Evolutionary conservation across 1,140 invertebrate species (phyloP).

Genomic region (Bombus confusus): DNA sequence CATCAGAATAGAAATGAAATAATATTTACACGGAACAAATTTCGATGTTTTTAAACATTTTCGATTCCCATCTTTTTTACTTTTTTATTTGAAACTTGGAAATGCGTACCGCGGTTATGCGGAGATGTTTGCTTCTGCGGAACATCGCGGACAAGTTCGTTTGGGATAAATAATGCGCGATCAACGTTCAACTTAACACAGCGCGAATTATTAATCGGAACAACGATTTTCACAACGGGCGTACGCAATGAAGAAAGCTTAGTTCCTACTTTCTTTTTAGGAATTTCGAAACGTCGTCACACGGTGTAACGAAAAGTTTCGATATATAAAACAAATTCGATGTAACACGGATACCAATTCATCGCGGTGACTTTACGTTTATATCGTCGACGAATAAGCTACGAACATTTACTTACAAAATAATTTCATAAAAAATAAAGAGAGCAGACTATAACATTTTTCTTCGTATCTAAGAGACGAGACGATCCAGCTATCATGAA

Average conservation of each 20-base stretch:
- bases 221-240: not conserved
- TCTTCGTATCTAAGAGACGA: too few relatives aligned
- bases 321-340: not conserved
- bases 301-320: too few relatives aligned
- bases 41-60: not conserved
- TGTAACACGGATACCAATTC: too few relatives aligned
- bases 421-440: too few relatives aligned
- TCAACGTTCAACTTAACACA: not conserved
- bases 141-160: not conserved
- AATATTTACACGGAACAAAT: not conserved
- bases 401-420: not conserved
- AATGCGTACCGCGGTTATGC: too few relatives aligned
- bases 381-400: not conserved
- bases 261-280: not conserved
- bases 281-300: not conserved
- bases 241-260: not conserved
- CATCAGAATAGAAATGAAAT: not conserved
- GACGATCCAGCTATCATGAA: too few relatives aligned
- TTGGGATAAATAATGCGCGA: not conserved
- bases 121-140: not conserved
- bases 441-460: too few relatives aligned
- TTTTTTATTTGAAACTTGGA: not conserved
- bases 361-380: not conserved
- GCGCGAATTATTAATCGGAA: not conserved
- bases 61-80: not conserved